A percentile compares a stretch with the other conserved stretches of the same genome.
phyloP scores from a whole-genome alignment of 2,113 vertebrate species.

The Coptodon rendalli region DNA sequence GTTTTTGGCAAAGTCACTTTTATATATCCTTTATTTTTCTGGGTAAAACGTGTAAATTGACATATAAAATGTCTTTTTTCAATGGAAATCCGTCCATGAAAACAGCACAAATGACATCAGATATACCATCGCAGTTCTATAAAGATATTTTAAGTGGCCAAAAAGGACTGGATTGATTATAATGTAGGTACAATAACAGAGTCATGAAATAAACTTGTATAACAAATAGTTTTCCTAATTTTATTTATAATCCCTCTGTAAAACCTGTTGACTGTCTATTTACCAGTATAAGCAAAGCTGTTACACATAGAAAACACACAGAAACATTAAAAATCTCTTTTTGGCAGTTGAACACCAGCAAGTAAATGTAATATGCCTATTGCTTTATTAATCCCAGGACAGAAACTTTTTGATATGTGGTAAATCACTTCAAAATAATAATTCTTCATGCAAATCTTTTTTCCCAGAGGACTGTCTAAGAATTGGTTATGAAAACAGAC shows the following conservation, averaged over 20 bases:
- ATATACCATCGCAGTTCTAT: not conserved
- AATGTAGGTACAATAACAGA: not conserved
- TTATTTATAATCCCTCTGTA: not conserved
- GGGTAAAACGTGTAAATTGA: not conserved
- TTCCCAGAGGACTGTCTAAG: not conserved
- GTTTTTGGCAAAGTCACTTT: not conserved
- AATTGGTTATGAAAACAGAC: not conserved
- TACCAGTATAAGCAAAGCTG: not conserved
- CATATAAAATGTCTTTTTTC: not conserved
- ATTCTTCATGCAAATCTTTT: not conserved
- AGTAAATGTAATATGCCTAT: not conserved
- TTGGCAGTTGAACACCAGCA: not conserved
- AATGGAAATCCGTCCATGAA: not conserved
- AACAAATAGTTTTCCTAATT: not conserved
- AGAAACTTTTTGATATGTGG: not conserved
- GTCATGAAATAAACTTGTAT: not conserved
- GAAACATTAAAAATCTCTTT: not conserved
- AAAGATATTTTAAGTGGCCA: not conserved
- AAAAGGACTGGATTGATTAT: not conserved
- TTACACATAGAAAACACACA: not conserved
- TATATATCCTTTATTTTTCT: not conserved
- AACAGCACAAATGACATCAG: not conserved
- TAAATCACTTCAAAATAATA: not conserved
- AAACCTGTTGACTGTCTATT: not conserved
- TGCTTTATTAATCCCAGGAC: not conserved